Evolutionary conservation across 1,140 invertebrate genomes (phyloP), one percentile per base, ranked within the genome.

Genomic region (Drosophila bipectinata): DNA sequence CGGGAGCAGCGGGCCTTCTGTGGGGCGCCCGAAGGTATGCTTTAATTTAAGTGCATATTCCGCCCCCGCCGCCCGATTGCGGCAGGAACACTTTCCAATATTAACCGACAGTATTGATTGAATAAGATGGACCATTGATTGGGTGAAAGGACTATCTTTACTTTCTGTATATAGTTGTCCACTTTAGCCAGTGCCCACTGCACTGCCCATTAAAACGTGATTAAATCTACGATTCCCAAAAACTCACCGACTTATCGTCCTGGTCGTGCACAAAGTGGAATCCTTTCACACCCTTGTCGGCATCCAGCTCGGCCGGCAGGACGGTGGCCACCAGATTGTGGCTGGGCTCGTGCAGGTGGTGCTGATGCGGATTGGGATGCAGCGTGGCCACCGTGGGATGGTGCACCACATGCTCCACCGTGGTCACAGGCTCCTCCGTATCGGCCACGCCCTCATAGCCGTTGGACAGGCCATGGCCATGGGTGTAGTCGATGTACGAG

Each of bases 31-130:
- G 58, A 72, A 81, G 78, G 79, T 78, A 78, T 75, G 74, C 79
- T 66, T 82, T 82, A 82, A 82, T 82, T 82, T 82, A 77, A 82
- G 41, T 81, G 79, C 73, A 81, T 68, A 81, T 41, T 39, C 14
- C 21, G 8, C 4, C 10, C 12, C 34, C 34, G 10, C 34, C 7
- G 1, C 10, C 34, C 34, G 34, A 37, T 4, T 52, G 34, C 39
- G 44, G 18, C 15, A 7, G 18, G 44, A 10, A 47, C 51, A 28
- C 32, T 51, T 32, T 61, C 34, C 58, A 44, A 41, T 51, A 60
- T 26, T 53, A 63, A 45, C 32, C 10, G 10, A 56, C 44, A 47
- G 44, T 47, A 2, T 10, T 8, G 18, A 15, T 56, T 56, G 30
- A 28, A 24, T n/a, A 3, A 15, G 8, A n/a, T 18, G 14, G 10